Conservation (phyloP, 2,113 vertebrate genomes). For the Tachysurus vachellii region DNA sequence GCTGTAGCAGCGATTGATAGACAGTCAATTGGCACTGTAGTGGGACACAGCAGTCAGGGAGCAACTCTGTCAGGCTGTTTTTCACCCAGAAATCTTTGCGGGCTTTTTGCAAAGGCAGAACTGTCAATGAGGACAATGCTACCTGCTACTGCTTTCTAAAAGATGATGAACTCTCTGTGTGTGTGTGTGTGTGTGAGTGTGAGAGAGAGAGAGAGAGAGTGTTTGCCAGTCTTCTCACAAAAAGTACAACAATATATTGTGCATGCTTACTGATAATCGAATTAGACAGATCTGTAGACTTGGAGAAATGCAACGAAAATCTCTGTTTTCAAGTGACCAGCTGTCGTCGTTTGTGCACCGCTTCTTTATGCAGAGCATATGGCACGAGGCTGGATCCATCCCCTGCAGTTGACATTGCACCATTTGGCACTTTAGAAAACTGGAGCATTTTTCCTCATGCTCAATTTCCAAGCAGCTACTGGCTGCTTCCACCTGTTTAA, state of each 20-base stretch:
- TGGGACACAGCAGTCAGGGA: conserved; percentile 57
- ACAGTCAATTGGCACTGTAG: conserved; percentile 52
- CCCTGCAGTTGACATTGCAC: conserved; percentile 57
- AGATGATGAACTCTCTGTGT: conserved; percentile 30
- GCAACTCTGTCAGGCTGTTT: conserved; percentile 60
- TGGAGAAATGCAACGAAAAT: conserved; percentile 40
- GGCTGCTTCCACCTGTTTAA: conserved; percentile 34
- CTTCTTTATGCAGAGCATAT: conserved; percentile 52
- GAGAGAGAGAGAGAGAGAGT: neutral
- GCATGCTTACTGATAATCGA: conserved; percentile 36
- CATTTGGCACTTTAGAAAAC: conserved; percentile 48
- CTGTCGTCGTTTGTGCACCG: conserved; percentile 53
- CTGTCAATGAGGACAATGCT: conserved; percentile 58
- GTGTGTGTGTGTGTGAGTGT: neutral
- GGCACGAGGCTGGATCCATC: conserved; percentile 46
- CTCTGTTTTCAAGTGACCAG: conserved; percentile 53
- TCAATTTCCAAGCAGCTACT: conserved; percentile 26
- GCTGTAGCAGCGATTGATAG: conserved; percentile 55
- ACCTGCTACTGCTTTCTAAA: conserved; percentile 45
- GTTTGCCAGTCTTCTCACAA: conserved; percentile 6
- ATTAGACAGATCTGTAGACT: conserved; percentile 50
- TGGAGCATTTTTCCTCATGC: conserved; percentile 32
- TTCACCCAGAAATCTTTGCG: conserved; percentile 54
- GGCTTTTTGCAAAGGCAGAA: conserved; percentile 51
- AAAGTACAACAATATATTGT: neutral